Evolutionary conservation across 2,113 vertebrate genomes (phyloP).

Genomic region (Pelecanus crispus): DNA sequence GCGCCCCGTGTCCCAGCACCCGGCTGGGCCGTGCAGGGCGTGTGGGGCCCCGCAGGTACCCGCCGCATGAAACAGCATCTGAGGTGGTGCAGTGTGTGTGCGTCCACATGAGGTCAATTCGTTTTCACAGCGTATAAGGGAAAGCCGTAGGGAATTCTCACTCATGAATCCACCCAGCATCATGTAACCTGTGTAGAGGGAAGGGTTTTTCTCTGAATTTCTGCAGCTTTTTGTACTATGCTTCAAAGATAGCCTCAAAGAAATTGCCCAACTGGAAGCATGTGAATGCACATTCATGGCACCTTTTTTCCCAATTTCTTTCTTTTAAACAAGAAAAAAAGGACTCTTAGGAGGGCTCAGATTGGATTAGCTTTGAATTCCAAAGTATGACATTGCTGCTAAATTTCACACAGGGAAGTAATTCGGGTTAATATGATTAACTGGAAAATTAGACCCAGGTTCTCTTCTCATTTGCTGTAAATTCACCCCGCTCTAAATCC

Average conservation of each 20-base stretch:
- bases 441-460: neutral
- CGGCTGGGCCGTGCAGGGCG: neutral
- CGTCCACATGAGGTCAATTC: accelerated
- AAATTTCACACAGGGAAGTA: neutral
- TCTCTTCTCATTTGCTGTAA: neutral
- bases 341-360: neutral
- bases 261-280: neutral
- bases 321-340: neutral
- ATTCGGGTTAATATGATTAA: neutral
- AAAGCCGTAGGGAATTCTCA: neutral
- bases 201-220: neutral
- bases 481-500: neutral
- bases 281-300: neutral
- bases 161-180: neutral
- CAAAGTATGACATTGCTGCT: neutral
- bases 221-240: neutral
- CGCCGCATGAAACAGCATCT: accelerated
- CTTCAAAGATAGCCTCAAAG: neutral
- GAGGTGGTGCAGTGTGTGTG: accelerated
- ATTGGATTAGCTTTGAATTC: neutral
- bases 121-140: accelerated
- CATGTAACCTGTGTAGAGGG: neutral
- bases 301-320: neutral
- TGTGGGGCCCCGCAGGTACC: constrained; percentile 43
- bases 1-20: neutral